A percentile compares a stretch with the other conserved stretches of the same genome.
Conservation (phyloP, 2,113 vertebrate species). For the Periophthalmodon schlosseri region DNA sequence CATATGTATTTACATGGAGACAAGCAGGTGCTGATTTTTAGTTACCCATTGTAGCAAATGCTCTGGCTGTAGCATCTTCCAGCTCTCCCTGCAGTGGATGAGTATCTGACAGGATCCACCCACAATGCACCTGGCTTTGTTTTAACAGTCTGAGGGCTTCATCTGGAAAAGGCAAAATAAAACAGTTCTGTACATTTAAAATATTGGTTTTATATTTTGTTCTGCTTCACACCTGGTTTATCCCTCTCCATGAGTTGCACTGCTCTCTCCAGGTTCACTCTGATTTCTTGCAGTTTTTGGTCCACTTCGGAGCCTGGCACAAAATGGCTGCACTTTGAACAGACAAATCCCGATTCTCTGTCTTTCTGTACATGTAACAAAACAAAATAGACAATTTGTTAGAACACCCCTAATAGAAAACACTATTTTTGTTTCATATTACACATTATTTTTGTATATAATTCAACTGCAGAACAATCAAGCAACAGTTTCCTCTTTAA, state of each 20-base stretch:
- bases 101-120: conserved; percentile 76
- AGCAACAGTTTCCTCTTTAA: no score
- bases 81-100: conserved; percentile 84
- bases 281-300: conserved; percentile 56
- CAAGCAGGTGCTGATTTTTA: not conserved
- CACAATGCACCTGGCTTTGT: conserved; percentile 64
- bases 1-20: no score
- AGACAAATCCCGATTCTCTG: conserved; percentile 40
- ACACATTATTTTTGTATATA: no score
- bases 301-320: conserved; percentile 51
- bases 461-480: no score
- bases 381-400: not conserved
- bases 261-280: conserved; percentile 48
- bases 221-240: conserved; percentile 55
- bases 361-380: conserved; percentile 30
- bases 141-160: conserved; percentile 74
- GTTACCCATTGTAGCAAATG: conserved; percentile 83
- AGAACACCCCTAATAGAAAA: not conserved
- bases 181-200: not conserved
- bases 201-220: not conserved
- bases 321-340: conserved; percentile 54
- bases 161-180: conserved; percentile 63
- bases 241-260: conserved; percentile 68
- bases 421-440: no score
- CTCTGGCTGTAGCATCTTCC: conserved; percentile 83